A percentile compares a stretch with the other conserved stretches of the same genome.
These are phyloP conservation scores for Eclectus roratus DNA, from an alignment of 2,113 vertebrate species.

Conservation along the genomic window DNA sequence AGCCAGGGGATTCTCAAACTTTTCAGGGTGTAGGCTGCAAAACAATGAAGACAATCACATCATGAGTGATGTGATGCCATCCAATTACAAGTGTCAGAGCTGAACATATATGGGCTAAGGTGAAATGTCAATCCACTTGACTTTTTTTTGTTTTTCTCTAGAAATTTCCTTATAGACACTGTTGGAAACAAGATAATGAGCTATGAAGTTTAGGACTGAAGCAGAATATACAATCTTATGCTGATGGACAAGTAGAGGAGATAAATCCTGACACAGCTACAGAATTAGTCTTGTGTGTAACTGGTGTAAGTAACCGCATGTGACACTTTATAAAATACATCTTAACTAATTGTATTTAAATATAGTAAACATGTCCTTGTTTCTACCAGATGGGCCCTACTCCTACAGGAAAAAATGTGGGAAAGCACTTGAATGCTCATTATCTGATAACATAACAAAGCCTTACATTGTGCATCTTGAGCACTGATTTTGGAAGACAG, in stretches of 20 bases:
- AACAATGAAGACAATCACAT: neutral
- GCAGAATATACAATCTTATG: no score
- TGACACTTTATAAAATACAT: neutral
- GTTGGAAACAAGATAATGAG: neutral
- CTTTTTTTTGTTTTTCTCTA: neutral
- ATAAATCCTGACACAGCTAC: neutral
- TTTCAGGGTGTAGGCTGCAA: neutral
- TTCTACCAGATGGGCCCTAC: neutral
- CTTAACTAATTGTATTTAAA: neutral
- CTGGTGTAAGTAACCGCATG: neutral
- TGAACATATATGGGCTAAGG: neutral
- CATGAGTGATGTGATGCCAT: neutral
- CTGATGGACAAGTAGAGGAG: neutral
- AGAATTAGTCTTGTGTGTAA: neutral
- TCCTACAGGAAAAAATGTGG: neutral
- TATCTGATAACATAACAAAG: neutral
- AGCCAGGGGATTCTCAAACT: neutral
- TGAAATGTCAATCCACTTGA: neutral
- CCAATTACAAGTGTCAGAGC: neutral
- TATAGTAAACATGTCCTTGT: neutral
- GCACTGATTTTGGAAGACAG: neutral
- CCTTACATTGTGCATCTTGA: neutral
- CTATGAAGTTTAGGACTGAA: neutral
- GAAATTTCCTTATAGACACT: neutral
- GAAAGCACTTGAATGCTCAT: neutral